Evolutionary conservation across 2,797 vertebrate species (phyloP).

Genomic region (Choloepus didactylus): DNA sequence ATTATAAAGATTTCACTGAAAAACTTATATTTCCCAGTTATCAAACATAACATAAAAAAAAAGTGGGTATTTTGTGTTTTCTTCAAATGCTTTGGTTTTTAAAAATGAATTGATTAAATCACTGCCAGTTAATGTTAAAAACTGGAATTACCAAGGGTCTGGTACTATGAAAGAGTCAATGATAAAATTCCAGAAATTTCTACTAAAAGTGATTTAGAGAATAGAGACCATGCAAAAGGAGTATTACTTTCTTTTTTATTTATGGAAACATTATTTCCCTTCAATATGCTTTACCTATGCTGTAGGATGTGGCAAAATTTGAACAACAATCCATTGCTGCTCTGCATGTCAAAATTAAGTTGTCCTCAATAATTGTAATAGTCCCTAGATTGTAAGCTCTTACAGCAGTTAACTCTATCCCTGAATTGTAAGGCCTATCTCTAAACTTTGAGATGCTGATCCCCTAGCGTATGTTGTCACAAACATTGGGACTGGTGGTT

Average conservation of each 20-base stretch:
- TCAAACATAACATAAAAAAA: background rate
- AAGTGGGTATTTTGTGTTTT: slow-evolving; percentile 66
- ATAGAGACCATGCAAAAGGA: background rate
- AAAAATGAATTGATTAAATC: slow-evolving; percentile 37
- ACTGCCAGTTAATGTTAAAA: slow-evolving; percentile 58
- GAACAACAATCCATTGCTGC: background rate
- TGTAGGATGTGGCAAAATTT: background rate
- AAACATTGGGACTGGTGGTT: no score
- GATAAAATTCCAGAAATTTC: slow-evolving; percentile 27
- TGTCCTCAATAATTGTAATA: no score
- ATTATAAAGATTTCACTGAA: slow-evolving; percentile 55
- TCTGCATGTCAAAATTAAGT: background rate
- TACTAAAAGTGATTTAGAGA: background rate
- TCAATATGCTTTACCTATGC: background rate
- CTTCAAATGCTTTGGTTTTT: slow-evolving; percentile 36
- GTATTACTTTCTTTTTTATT: background rate
- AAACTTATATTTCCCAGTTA: slow-evolving; percentile 72
- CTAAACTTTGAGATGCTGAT: no score
- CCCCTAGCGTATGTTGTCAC: no score
- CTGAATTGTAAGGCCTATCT: no score
- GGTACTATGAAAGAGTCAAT: background rate
- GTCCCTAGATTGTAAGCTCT: no score
- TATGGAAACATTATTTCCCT: background rate
- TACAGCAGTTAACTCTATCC: no score
- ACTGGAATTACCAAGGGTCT: slow-evolving; percentile 40